phyloP scores from a whole-genome alignment of 1,140 invertebrate genomes.

The Augochlora pura region DNA sequence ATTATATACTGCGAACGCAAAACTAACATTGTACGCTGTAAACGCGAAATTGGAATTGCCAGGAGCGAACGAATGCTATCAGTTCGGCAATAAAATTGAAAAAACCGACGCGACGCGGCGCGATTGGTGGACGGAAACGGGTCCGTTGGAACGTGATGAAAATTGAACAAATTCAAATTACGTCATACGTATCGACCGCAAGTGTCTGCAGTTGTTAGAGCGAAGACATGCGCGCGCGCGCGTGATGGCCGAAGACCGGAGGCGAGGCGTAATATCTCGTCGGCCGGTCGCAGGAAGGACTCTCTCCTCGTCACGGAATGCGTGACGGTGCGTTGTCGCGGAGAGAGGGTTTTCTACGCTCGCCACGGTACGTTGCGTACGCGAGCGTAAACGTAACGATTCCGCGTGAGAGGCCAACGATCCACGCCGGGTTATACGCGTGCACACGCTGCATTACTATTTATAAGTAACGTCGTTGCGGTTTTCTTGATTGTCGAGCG shows the following conservation, averaged over 20 bases:
- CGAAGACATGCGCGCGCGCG: too few species aligned
- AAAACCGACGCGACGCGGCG: too few species aligned
- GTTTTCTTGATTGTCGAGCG: conserved; percentile 29
- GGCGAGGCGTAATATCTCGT: conserved; percentile 17
- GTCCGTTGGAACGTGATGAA: too few species aligned
- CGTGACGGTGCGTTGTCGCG: conserved; percentile 23
- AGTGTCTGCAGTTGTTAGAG: too few species aligned
- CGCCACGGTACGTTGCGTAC: conserved; percentile 48
- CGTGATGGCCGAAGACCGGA: background rate
- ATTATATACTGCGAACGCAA: too few species aligned
- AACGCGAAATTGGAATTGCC: too few species aligned
- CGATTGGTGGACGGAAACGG: too few species aligned
- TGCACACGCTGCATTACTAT: conserved; percentile 27
- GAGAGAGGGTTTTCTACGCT: conserved; percentile 26
- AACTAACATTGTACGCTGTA: too few species aligned
- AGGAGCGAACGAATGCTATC: too few species aligned
- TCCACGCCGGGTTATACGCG: conserved; percentile 39
- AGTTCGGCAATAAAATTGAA: too few species aligned
- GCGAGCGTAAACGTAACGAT: conserved; percentile 61
- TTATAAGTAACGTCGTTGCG: conserved; percentile 43
- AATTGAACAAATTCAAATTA: too few species aligned
- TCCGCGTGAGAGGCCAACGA: conserved; percentile 42
- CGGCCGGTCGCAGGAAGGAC: conserved; percentile 19
- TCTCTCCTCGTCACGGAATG: conserved; percentile 39
- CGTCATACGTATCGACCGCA: too few species aligned